Conservation (phyloP, 1,140 invertebrate species). For the Drosophila pallidifrons region DNA sequence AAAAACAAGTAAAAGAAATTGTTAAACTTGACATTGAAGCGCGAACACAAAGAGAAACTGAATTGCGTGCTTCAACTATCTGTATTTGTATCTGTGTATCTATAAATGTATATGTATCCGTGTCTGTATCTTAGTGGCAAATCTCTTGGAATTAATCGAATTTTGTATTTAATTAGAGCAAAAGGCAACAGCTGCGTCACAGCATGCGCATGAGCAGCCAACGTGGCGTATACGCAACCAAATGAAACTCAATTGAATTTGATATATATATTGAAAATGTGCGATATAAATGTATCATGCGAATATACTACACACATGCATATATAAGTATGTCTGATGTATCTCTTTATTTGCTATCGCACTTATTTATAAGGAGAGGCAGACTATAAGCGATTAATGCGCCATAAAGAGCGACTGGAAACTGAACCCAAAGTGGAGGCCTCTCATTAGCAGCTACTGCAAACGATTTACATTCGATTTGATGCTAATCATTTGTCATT, state of each 20-base stretch:
- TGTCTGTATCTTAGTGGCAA: conserved; percentile 18
- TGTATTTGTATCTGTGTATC: not conserved
- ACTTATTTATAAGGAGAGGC: not conserved
- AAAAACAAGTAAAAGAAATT: conserved; percentile 12
- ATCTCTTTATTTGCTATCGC: not conserved
- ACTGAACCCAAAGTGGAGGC: conserved; percentile 8
- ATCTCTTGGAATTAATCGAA: conserved; percentile 50
- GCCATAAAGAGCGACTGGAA: conserved; percentile 34
- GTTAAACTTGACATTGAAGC: conserved; percentile 42
- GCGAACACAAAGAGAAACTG: conserved; percentile 27
- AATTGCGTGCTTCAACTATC: conserved; percentile 24
- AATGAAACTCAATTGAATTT: conserved; percentile 34
- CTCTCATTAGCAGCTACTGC: conserved; percentile 26
- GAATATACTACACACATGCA: not conserved
- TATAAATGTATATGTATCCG: not conserved
- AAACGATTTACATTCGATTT: conserved; percentile 37
- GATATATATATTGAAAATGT: conserved; percentile 17
- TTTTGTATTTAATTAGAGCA: conserved; percentile 45
- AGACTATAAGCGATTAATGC: conserved; percentile 4
- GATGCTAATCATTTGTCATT: conserved; percentile 54
- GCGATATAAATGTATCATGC: conserved; percentile 7
- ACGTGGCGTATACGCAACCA: conserved; percentile 38
- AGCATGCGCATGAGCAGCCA: conserved; percentile 24
- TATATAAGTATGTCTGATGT: not conserved
- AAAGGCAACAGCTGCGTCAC: conserved; percentile 26